Percentiles rank a stretch among this genome's conserved stretches.
Evolutionary conservation across 2,113 vertebrate species (phyloP).

Genomic region (Cheilinus undulatus): DNA sequence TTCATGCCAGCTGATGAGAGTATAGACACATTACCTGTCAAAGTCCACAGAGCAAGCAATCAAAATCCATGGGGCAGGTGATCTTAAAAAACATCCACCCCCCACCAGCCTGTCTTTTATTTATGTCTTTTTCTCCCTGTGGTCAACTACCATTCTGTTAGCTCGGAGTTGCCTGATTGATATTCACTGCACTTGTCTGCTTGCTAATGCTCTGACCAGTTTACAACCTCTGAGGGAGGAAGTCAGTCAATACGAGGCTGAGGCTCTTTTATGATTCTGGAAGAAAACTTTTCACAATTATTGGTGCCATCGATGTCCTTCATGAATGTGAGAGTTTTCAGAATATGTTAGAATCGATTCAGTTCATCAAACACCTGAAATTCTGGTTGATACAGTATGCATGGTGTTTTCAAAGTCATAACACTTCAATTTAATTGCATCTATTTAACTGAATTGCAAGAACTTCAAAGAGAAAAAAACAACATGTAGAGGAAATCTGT

Average conservation of each 20-base stretch:
- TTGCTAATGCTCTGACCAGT: conserved; percentile 50
- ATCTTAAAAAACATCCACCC: conserved; percentile 17
- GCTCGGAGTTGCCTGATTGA: conserved; percentile 45
- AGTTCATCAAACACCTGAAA: neutral
- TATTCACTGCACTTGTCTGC: conserved; percentile 54
- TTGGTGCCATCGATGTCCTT: neutral
- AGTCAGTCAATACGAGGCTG: conserved; percentile 42
- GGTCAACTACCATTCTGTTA: conserved; percentile 37
- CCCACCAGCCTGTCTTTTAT: conserved; percentile 13
- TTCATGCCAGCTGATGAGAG: neutral
- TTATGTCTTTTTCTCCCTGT: conserved; percentile 21
- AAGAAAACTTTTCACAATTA: conserved; percentile 8
- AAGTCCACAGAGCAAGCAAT: neutral
- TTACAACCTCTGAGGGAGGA: conserved; percentile 63
- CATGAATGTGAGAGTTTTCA: neutral
- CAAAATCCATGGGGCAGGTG: too few relatives aligned
- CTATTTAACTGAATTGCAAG: too few relatives aligned
- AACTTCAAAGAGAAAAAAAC: too few relatives aligned
- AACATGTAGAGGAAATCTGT: too few relatives aligned
- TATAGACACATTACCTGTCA: neutral
- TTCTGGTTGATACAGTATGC: neutral
- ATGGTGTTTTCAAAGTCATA: neutral
- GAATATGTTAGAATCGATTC: neutral
- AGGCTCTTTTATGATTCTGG: conserved; percentile 40
- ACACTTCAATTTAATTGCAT: too few relatives aligned